Base-by-base conservation (phyloP, 2,888 invertebrate genomes). In the Cosmorhoe ocellata region DNA sequence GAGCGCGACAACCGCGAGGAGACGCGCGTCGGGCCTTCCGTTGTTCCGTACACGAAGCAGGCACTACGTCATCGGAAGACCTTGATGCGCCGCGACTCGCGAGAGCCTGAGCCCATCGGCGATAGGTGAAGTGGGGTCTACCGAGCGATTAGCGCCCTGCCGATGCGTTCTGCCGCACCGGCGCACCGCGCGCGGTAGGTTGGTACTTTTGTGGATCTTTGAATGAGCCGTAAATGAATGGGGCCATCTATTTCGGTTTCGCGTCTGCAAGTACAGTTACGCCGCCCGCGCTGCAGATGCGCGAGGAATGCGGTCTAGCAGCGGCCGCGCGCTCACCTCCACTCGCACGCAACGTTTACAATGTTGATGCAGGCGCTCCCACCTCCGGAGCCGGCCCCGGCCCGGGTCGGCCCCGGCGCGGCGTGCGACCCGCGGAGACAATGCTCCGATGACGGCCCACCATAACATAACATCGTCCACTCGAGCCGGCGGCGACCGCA, bases 241-340 rank as follows among this genome's bases (percentile, higher is more conserved):
- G 51, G 51, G 56, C 49, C 58, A 37, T 58, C 54, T 61, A 55
- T 58, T 60, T 33, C 33, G 43, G 39, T 47, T 52, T 50, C 42
- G 46, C 42, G 45, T 50, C 48, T 55, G 49, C 32, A 41, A 40
- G 39, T 53, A 57, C 59, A 48, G 55, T 55, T 54, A 41, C 11
- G 8, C 4, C 28, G 26, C 30, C 38, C 41, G 32, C 41, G 43
- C 22, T 30, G 46, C 49, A 50, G 52, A 49, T 48, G 57, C 42
- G 36, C 48, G 34, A 50, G 57, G 60, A 58, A 60, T 56, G 60
- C 36, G 58, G 51, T 51, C 41, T 22, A 33, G 28, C 44, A 1
- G 10, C 4, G 13, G n/a, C n/a, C 9, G 12, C 28, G 33, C n/a
- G 34, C 26, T 11, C 18, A 18, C 18, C 18, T 2, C 18, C 3